Percentiles rank a stretch among this genome's conserved stretches.
Conservation (phyloP, 2,797 vertebrate species). For the Argyrosomus regius region DNA sequence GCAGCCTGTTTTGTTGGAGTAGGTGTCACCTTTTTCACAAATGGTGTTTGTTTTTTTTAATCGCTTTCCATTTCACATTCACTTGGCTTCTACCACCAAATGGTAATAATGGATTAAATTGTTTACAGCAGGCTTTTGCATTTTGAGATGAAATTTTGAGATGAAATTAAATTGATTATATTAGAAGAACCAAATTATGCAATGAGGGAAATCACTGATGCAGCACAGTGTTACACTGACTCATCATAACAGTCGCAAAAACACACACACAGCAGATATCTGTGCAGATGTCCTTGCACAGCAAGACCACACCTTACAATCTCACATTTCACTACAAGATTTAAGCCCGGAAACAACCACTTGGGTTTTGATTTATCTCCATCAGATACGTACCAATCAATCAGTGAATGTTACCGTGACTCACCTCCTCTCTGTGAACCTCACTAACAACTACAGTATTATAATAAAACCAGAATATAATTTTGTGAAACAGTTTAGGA, state of each 20-base stretch:
- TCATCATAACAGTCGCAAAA: conserved; percentile 18
- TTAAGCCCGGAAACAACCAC: not conserved
- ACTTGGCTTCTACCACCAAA: not conserved
- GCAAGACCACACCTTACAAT: not conserved
- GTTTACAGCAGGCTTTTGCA: not conserved
- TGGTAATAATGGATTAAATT: not conserved
- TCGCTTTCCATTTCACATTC: not conserved
- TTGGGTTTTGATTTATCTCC: conserved; percentile 1
- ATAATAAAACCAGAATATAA: not conserved
- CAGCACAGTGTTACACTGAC: conserved; percentile 5
- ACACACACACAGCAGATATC: not conserved
- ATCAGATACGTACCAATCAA: not conserved
- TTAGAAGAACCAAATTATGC: conserved; percentile 12
- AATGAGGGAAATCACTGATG: conserved; percentile 15
- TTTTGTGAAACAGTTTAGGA: not conserved
- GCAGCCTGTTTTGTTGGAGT: not conserved
- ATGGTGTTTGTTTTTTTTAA: not conserved
- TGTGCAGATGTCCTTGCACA: not conserved
- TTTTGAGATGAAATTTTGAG: conserved; percentile 13
- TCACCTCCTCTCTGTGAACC: not conserved
- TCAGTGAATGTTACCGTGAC: not conserved
- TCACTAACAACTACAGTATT: not conserved
- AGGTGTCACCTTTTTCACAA: not conserved
- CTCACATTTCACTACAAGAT: not conserved
- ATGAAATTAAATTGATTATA: conserved; percentile 14